Percentiles rank a stretch among this genome's conserved stretches.
Evolutionary conservation across 2,797 vertebrate genomes (phyloP).

Genomic region (Cyclura pinguis): DNA sequence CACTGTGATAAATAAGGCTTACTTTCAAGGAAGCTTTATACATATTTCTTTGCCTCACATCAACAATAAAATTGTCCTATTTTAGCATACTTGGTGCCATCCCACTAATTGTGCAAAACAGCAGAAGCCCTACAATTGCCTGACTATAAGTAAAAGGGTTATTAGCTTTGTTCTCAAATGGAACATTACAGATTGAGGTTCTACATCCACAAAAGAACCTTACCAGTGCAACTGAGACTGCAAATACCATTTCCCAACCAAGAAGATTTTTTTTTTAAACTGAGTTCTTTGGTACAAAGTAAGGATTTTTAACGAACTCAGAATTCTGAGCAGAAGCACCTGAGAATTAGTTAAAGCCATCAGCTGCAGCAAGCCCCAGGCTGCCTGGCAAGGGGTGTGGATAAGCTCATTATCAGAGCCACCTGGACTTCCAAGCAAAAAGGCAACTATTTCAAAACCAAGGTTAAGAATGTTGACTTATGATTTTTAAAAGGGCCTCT

Average conservation of each 20-base stretch:
- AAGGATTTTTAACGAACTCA: neutral
- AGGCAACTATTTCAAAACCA: neutral
- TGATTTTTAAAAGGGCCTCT: neutral
- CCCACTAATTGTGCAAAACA: neutral
- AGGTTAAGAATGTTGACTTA: neutral
- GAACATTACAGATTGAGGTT: neutral
- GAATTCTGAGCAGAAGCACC: neutral
- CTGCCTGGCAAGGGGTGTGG: neutral
- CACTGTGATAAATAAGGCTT: too few relatives aligned
- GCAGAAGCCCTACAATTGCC: neutral
- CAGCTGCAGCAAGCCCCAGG: neutral
- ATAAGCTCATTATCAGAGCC: neutral
- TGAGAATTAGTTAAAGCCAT: neutral
- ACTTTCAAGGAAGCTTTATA: too few relatives aligned
- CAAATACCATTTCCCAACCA: neutral
- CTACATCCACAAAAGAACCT: neutral
- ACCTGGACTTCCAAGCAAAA: neutral
- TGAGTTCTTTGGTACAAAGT: neutral
- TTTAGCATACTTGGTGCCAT: neutral
- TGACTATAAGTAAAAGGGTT: neutral
- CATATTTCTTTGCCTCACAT: neutral
- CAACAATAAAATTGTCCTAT: neutral
- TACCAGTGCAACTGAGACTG: neutral
- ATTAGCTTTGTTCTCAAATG: neutral
- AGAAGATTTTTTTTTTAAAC: neutral